A percentile compares a stretch with the other conserved stretches of the same genome.
These are phyloP conservation scores for Drosophila sturtevanti DNA, from an alignment of 1,140 invertebrate species.

Conservation along the genomic window DNA sequence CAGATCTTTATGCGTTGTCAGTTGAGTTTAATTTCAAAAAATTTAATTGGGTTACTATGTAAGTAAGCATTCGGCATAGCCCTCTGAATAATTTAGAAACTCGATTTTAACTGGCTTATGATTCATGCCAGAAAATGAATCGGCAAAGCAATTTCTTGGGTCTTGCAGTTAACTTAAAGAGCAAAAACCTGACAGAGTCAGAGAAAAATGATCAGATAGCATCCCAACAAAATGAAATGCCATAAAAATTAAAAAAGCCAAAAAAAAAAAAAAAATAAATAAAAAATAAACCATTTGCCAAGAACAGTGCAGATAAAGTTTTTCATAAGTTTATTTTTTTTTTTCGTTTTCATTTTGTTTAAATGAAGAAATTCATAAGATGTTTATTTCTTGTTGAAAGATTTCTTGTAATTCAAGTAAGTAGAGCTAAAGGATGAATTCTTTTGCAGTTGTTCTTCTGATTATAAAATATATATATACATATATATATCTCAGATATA, in stretches of 20 bases:
- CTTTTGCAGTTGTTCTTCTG: conserved; percentile 12
- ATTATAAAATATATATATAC: conserved; percentile 22
- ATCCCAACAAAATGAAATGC: conserved; percentile 65
- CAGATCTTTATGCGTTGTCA: background rate
- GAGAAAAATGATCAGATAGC: conserved; percentile 53
- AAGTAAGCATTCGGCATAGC: background rate
- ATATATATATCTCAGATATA: background rate
- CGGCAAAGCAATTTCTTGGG: conserved; percentile 17
- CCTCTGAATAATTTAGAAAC: conserved; percentile 44
- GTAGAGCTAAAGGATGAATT: conserved; percentile 27
- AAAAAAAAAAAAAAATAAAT: too few species aligned
- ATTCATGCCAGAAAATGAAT: conserved; percentile 48
- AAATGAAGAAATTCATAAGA: conserved; percentile 71
- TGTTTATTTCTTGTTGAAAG: conserved; percentile 56
- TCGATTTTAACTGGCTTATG: conserved; percentile 50
- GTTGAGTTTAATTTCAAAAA: conserved; percentile 8
- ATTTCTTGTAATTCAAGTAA: conserved; percentile 54
- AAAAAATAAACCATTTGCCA: conserved; percentile 22
- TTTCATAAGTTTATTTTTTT: background rate
- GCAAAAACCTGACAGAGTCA: conserved; percentile 31
- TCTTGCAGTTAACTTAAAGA: conserved; percentile 58
- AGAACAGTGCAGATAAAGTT: background rate
- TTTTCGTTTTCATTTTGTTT: background rate
- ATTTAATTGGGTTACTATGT: conserved; percentile 38
- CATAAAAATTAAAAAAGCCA: conserved; percentile 47